Conservation (phyloP, 1,140 invertebrate species). For the Scaptomyza montana region DNA sequence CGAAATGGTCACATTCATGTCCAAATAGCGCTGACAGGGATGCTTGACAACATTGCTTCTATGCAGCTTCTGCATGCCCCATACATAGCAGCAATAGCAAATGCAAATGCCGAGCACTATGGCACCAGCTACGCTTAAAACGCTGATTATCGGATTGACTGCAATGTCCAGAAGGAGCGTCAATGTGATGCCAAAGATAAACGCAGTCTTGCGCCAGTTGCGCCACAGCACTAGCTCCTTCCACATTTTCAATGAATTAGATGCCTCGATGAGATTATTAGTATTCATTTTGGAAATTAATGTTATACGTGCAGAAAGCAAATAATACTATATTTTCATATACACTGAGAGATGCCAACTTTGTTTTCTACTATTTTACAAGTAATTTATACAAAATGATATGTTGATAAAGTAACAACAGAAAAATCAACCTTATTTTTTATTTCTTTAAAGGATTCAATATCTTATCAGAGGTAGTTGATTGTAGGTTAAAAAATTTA, state of each 20-base stretch:
- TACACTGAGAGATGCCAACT: not conserved
- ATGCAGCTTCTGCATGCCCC: slow-evolving; percentile 25
- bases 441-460: not conserved
- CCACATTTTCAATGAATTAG: slow-evolving; percentile 5
- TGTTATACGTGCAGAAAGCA: not conserved
- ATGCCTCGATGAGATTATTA: not conserved
- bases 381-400: no score
- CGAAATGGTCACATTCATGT: slow-evolving; percentile 43
- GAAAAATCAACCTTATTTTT: not conserved
- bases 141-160: slow-evolving; percentile 60
- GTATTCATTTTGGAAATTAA: slow-evolving; percentile 22
- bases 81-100: slow-evolving; percentile 32
- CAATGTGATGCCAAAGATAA: slow-evolving; percentile 38
- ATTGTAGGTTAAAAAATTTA: no score
- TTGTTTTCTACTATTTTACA: not conserved
- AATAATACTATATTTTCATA: not conserved
- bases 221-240: slow-evolving; percentile 56
- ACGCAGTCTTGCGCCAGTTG: slow-evolving; percentile 35
- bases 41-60: slow-evolving; percentile 22
- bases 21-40: slow-evolving; percentile 18
- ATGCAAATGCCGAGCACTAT: slow-evolving; percentile 32
- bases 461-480: no score
- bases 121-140: slow-evolving; percentile 55
- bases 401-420: no score
- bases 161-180: slow-evolving; percentile 51